Percentiles rank a stretch among this genome's conserved stretches.
phyloP scores from a whole-genome alignment of 1,140 invertebrate species.

The Littorina saxatilis region DNA sequence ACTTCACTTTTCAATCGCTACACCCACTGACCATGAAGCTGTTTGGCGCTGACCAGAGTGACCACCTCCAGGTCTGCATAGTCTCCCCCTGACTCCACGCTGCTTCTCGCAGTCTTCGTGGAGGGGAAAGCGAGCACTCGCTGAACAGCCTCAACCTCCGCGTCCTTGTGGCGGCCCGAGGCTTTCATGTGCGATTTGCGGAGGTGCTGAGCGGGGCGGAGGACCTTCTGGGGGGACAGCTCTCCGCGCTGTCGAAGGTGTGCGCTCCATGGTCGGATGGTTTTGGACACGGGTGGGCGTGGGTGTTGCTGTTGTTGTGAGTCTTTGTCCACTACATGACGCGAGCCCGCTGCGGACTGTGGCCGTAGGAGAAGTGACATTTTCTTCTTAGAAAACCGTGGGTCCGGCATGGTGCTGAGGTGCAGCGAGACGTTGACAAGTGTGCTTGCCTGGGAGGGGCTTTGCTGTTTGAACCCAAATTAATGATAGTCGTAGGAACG shows the following conservation, averaged over 20 bases:
- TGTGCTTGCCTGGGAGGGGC: background rate
- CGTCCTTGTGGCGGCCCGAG: slow-evolving; percentile 6
- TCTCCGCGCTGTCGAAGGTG: slow-evolving; percentile 46
- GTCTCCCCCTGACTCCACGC: background rate
- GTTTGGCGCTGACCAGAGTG: slow-evolving; percentile 20
- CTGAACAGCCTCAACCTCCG: too few species aligned
- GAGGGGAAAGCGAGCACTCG: background rate
- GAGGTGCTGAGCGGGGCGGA: slow-evolving; percentile 44
- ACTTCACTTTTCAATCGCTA: background rate
- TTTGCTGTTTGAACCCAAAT: background rate
- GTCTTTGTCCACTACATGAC: background rate
- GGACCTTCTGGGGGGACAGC: slow-evolving; percentile 39
- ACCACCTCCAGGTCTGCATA: background rate
- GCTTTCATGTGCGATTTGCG: slow-evolving; percentile 50
- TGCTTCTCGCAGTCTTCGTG: background rate
- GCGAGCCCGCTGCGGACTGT: background rate
- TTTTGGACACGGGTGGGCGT: slow-evolving; percentile 22
- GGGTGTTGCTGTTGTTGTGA: background rate
- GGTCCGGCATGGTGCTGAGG: background rate
- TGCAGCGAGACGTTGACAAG: background rate
- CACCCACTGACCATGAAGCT: background rate
- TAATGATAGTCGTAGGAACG: too few species aligned
- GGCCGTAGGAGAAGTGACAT: background rate
- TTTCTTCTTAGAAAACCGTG: background rate
- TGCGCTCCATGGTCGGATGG: slow-evolving; percentile 56